Conservation (phyloP, 37 sponge, comb jelly and placozoan species). For the Spongilla lacustris region DNA sequence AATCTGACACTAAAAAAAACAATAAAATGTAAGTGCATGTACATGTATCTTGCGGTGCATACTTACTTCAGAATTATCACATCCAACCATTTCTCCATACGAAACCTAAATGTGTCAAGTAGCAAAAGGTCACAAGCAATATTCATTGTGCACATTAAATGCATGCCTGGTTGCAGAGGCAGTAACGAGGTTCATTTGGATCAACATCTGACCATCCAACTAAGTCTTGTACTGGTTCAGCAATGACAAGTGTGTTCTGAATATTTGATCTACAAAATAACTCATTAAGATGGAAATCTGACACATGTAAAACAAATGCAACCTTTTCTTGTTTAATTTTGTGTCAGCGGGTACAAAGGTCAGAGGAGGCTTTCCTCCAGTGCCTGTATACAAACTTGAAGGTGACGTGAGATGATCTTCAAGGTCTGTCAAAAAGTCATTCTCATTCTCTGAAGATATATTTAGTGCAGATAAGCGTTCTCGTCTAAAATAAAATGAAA, state of each 20-base stretch:
- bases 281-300: neutral
- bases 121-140: neutral
- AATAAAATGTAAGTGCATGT: neutral
- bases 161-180: constrained; percentile 95
- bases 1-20: constrained; percentile 73
- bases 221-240: constrained; percentile 29
- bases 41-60: neutral
- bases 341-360: constrained; percentile 35
- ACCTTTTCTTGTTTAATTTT: constrained; percentile 30
- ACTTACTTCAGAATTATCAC: constrained; percentile 89
- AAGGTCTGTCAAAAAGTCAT: constrained; percentile 56
- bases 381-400: constrained; percentile 63
- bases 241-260: constrained; percentile 1
- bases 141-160: neutral
- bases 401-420: constrained; percentile 64
- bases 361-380: constrained; percentile 83
- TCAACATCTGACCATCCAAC: constrained; percentile 80
- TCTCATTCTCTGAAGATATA: constrained; percentile 29
- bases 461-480: constrained; percentile 21
- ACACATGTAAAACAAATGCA: neutral
- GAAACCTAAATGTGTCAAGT: constrained; percentile 65
- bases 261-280: constrained; percentile 8
- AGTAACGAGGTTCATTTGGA: constrained; percentile 97
- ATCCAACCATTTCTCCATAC: constrained; percentile 99
- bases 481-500: constrained; percentile 31